Conservation (phyloP, 1,140 invertebrate species). For the Mycetomoellerius zeteki region DNA sequence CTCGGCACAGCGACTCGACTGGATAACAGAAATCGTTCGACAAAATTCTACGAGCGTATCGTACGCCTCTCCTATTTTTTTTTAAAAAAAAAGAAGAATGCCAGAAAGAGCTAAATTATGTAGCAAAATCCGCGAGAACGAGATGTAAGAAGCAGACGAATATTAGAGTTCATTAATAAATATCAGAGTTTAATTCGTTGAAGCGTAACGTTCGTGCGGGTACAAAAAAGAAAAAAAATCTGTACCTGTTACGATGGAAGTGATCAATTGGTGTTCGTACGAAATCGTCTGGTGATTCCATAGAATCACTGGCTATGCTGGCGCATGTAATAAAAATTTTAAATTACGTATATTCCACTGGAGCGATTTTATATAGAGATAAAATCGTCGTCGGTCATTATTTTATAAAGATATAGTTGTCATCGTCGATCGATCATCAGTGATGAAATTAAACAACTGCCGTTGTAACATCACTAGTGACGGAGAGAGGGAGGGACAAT, state of each 20-base stretch:
- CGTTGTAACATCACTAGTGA: slow-evolving; percentile 13
- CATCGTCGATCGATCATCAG: neutral
- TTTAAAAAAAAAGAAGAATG: no score
- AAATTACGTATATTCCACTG: slow-evolving; percentile 7
- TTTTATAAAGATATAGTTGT: neutral
- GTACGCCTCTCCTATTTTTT: no score
- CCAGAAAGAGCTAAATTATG: no score
- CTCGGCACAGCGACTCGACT: neutral
- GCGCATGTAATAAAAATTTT: neutral
- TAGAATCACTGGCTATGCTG: neutral
- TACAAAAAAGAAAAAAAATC: neutral
- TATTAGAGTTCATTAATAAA: slow-evolving; percentile 16
- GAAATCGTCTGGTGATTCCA: neutral
- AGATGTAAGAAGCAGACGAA: neutral
- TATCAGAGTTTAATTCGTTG: neutral
- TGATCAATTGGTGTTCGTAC: neutral
- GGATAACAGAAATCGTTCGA: neutral
- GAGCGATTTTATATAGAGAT: neutral
- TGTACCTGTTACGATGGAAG: neutral
- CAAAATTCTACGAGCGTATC: neutral
- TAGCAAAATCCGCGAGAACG: neutral
- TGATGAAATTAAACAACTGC: slow-evolving; percentile 22
- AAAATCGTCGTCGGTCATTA: neutral
- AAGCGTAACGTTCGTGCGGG: neutral
- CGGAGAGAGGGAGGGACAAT: neutral